Evolutionary conservation across 1,140 invertebrate genomes (phyloP), one percentile per base, ranked within the genome.

Genomic region (Pogonus chalceus): DNA sequence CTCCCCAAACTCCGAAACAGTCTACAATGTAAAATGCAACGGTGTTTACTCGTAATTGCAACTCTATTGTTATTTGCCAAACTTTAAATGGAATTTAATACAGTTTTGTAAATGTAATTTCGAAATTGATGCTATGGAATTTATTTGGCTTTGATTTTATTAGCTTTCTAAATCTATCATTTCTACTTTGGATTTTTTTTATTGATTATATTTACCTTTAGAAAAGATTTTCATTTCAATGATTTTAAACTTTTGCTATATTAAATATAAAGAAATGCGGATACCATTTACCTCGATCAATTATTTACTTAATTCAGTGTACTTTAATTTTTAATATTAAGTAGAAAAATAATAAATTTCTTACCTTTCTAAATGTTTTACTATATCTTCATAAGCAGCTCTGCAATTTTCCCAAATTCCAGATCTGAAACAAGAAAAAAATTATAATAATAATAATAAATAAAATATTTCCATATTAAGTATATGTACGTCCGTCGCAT

Each of bases 401-500:
- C 89, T 81, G 77, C 90, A 92, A 75, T 91, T 92, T 77, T 93
- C 89, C 90, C 89, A 93, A 70, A 91, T 88, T 64, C 87, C 88
- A 68, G 88, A 90, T 74, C 90, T 90, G 78, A 52, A 73, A 69
- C 72, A 58, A 53, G n/a, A 43, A 49, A 31, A 55, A 51, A 47
- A 18, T 35, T 55, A 58, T 18, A 49, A 35, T 57, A 48, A 46
- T 21, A 21, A 18, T 59, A 67, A 69, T 70, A 60, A 65, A 65
- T 69, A 71, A n/a, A n/a, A n/a, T n/a, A n/a, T n/a, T n/a, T n/a
- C n/a, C n/a, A n/a, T n/a, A n/a, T 69, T 66, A 63, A 72, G 72
- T 72, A 71, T 71, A 70, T 72, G 72, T 68, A 70, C 71, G 66
- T 69, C 68, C 67, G 72, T 70, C 61, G 72, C 71, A 73, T 71